Evolutionary conservation across 2,888 invertebrate genomes (phyloP).

Genomic region (Heliconius ethilla): DNA sequence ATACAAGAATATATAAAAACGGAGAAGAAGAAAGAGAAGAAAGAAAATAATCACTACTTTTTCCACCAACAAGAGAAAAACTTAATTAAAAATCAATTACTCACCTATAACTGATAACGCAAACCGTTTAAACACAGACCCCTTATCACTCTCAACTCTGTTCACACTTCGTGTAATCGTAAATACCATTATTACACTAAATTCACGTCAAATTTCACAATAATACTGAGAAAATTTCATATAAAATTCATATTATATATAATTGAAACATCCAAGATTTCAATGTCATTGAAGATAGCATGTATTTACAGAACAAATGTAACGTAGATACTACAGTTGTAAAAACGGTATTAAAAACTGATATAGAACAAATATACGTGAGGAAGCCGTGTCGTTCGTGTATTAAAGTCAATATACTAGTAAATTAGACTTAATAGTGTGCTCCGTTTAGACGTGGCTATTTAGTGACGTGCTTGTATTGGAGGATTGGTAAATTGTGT

Average conservation of each 20-base stretch:
- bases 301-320: constrained; percentile 35
- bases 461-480: not conserved
- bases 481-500: not conserved
- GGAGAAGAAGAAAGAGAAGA: too few species aligned
- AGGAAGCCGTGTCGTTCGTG: constrained; percentile 38
- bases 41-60: too few species aligned
- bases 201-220: constrained; percentile 23
- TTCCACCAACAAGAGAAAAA: not conserved
- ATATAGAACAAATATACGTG: constrained; percentile 42
- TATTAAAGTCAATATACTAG: constrained; percentile 43
- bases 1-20: too few species aligned
- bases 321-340: constrained; percentile 34
- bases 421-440: constrained; percentile 20
- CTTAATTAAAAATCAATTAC: constrained; percentile 34
- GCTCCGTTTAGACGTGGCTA: constrained; percentile 27
- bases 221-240: constrained; percentile 14
- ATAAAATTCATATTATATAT: constrained; percentile 12
- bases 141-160: constrained; percentile 43
- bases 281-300: constrained; percentile 26
- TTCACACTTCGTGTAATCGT: constrained; percentile 49
- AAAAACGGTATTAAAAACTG: constrained; percentile 35
- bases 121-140: constrained; percentile 54
- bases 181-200: constrained; percentile 55
- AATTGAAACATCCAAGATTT: constrained; percentile 11
- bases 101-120: constrained; percentile 57